A percentile compares a stretch with the other conserved stretches of the same genome.
phyloP scores from a whole-genome alignment of 1,140 invertebrate genomes.

The Mylabris phalerata region DNA sequence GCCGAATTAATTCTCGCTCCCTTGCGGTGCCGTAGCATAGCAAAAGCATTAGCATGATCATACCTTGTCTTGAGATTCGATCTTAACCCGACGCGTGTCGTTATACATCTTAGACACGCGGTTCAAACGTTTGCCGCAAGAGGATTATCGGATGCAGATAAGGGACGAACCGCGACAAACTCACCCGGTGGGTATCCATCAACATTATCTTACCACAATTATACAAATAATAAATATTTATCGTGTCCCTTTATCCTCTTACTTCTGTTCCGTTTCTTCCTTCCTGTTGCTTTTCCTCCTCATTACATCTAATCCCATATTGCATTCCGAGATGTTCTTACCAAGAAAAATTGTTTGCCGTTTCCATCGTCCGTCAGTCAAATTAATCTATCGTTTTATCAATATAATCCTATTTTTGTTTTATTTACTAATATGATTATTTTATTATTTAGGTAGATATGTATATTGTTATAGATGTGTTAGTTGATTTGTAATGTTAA shows the following conservation, averaged over 20 bases:
- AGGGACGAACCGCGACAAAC: conserved; percentile 21
- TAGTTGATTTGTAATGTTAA: no score
- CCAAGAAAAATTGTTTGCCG: no score
- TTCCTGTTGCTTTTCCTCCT: conserved; percentile 31
- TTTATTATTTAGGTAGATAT: no score
- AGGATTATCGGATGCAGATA: conserved; percentile 39
- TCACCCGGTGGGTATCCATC: conserved; percentile 18
- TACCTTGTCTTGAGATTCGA: conserved; percentile 36
- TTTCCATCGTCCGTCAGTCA: no score
- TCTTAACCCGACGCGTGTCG: conserved; percentile 37
- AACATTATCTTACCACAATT: conserved; percentile 22
- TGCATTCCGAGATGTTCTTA: no score
- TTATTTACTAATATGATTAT: no score
- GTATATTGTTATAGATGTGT: neutral
- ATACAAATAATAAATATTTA: conserved; percentile 33
- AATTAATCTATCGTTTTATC: no score
- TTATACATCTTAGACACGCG: conserved; percentile 30
- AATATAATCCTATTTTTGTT: no score
- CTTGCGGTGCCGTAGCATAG: conserved; percentile 37
- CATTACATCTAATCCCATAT: conserved; percentile 26
- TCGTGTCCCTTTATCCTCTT: conserved; percentile 29
- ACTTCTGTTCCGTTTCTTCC: conserved; percentile 26
- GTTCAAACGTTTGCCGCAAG: conserved; percentile 36
- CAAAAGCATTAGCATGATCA: conserved; percentile 41
- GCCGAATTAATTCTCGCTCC: conserved; percentile 41